Base-by-base conservation (phyloP, 2,113 vertebrate genomes). In the Marmota flaviventris region DNA sequence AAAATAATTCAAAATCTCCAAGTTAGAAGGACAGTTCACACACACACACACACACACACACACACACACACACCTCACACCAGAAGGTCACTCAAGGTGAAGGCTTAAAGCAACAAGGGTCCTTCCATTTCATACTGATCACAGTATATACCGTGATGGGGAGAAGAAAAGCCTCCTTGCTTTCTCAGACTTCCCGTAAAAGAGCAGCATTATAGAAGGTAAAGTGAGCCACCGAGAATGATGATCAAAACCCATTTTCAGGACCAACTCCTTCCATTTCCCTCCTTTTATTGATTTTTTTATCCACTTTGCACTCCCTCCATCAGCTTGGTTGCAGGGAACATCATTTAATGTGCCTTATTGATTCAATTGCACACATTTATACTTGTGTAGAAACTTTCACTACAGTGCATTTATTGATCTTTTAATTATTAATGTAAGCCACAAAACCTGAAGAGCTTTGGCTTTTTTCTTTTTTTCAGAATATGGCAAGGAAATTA, bases 391-490 rank as follows among this genome's bases (percentile, higher is more conserved):
- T 45, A 93, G 94, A 97, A 97, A 96, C 45, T 88, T 97, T 73
- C 93, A 76, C 94, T 78, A 92, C 85, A 83, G 67, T 98, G 93
- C 72, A 73, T 65, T 96, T 97, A 97, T 94, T 95, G 95, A 97
- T 96, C 87, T 96, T 96, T 97, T 96, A 94, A 97, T 98, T 98
- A 97, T 97, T 96, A 96, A 97, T 94, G 92, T 67, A 92, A 61
- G 67, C 72, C 82, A 91, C 89, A 93, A 56, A 87, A 95, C 4
- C 69, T 29, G 37, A 95, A 95, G 48, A 89, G 67, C 48, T 95
- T 93, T 79, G 76, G 1, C 77, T 88, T 63, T 93, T 45, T 70
- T 78, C 89, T 91, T 95, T 89, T 95, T 95, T 86, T 88, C 22
- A 93, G 93, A 89, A 94, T 67, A 85, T 27, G 5, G 63, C 85